phyloP scores from a whole-genome alignment of 2,888 invertebrate species.

The Netelia virgata region DNA sequence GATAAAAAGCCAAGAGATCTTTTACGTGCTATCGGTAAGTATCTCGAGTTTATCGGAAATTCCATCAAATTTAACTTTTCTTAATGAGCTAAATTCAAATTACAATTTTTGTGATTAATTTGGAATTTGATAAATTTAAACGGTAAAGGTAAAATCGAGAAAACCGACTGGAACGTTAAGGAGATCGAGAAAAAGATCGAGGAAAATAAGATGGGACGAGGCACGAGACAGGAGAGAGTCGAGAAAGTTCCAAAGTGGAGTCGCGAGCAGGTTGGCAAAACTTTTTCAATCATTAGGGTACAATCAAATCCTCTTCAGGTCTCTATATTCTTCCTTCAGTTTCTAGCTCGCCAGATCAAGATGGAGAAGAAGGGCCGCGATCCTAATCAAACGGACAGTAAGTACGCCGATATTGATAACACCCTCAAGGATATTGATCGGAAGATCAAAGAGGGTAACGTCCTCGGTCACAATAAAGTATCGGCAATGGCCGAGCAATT shows the following conservation, averaged over 20 bases:
- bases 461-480: conserved; percentile 91
- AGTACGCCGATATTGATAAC: conserved; percentile 91
- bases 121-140: background rate
- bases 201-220: conserved; percentile 90
- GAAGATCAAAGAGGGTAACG: conserved; percentile 92
- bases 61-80: background rate
- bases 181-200: conserved; percentile 95
- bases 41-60: background rate
- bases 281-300: conserved; percentile 39
- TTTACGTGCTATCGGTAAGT: conserved; percentile 91
- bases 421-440: conserved; percentile 90
- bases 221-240: conserved; percentile 88
- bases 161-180: conserved; percentile 96
- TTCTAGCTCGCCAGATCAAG: conserved; percentile 89
- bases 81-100: background rate
- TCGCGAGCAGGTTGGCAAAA: conserved; percentile 89
- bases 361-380: conserved; percentile 89
- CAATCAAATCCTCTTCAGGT: conserved; percentile 74
- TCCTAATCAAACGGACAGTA: conserved; percentile 87
- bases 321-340: conserved; percentile 85
- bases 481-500: conserved; percentile 95
- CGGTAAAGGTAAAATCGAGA: conserved; percentile 91
- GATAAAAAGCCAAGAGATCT: conserved; percentile 95
- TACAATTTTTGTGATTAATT: background rate
- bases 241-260: conserved; percentile 94